Base-by-base conservation (phyloP, 23 tunicate genomes). In the Trididemnum miniatum region DNA sequence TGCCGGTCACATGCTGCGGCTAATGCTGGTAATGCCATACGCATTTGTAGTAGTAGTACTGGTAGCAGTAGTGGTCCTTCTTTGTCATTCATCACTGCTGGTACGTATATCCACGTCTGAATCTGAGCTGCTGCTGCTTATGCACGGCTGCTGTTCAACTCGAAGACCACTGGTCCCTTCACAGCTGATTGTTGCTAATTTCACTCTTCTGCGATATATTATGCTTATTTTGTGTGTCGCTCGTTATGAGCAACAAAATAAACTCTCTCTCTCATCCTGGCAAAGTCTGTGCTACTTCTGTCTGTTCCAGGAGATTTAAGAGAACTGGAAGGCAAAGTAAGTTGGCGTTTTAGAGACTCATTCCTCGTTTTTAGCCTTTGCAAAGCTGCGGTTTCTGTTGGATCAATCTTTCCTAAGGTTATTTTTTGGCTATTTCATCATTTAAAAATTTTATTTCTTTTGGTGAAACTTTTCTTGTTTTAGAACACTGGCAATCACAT, bases 1-100 rank as follows among this genome's bases (percentile, higher is more conserved):
- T 44, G 54, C 29, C 67, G 15, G 67, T 62, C 67, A 62, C 67
- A 24, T 62, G 67, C 67, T 62, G 67, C 29, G 26, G 67, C 67
- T 24, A 62, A 62, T 62, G 67, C n/a, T 62, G 67, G 26, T n/a
- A n/a, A 62, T 22, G 67, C 25, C 67, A 62, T 62, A 12, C 29
- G 67, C 29, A 20, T 12, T n/a, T n/a, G n/a, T n/a, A n/a, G 5
- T 22, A 22, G 5, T 62, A 3, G 5, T 62, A 12, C n/a, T 62
- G 5, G 15, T 62, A 3, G 26, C 25, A 62, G 67, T 62, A 12
- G 15, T 62, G 54, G 54, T 44, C 54, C 54, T 15, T 44, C 54
- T 44, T 44, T 44, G 54, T 15, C 54, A 44, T 44, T 44, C 54
- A 7, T 44, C n/a, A n/a, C n/a, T n/a, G 26, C 26, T 26, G 26